Conservation (phyloP, 2,797 vertebrate species). For the Thaleichthys pacificus region DNA sequence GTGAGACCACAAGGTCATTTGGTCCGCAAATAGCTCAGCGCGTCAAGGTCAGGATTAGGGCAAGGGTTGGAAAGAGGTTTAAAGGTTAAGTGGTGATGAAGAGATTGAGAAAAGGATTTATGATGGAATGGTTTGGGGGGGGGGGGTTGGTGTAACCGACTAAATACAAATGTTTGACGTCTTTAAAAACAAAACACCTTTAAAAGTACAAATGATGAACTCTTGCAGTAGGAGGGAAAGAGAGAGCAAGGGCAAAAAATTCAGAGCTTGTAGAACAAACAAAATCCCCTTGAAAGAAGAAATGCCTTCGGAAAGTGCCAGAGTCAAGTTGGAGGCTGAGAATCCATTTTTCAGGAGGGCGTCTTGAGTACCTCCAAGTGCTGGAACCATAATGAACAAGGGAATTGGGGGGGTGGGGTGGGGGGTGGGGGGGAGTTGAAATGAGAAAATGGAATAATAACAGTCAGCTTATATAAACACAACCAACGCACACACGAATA, state of each 20-base stretch:
- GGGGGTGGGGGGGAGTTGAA: no score
- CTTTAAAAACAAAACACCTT: not conserved
- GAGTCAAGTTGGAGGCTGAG: conserved; percentile 4
- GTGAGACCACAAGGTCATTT: no score
- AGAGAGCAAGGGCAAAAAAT: no score
- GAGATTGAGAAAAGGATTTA: not conserved
- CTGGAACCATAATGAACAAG: conserved; percentile 26
- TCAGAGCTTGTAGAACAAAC: not conserved
- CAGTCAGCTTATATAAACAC: conserved; percentile 33
- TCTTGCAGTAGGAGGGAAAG: not conserved
- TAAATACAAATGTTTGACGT: not conserved
- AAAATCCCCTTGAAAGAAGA: not conserved
- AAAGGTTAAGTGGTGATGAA: not conserved
- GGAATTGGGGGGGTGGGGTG: conserved; percentile 6
- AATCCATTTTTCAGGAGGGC: not conserved
- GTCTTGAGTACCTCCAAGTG: conserved; percentile 4
- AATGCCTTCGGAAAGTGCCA: not conserved
- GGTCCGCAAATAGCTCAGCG: no score
- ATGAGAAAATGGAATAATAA: conserved; percentile 52
- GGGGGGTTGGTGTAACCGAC: not conserved
- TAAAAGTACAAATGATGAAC: not conserved
- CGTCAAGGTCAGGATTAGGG: no score
- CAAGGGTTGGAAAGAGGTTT: not conserved
- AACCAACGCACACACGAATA: not conserved
- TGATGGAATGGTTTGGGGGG: not conserved